Evolutionary conservation across 1,140 invertebrate species (phyloP).

Genomic region (Ostrea denselamellosa): DNA sequence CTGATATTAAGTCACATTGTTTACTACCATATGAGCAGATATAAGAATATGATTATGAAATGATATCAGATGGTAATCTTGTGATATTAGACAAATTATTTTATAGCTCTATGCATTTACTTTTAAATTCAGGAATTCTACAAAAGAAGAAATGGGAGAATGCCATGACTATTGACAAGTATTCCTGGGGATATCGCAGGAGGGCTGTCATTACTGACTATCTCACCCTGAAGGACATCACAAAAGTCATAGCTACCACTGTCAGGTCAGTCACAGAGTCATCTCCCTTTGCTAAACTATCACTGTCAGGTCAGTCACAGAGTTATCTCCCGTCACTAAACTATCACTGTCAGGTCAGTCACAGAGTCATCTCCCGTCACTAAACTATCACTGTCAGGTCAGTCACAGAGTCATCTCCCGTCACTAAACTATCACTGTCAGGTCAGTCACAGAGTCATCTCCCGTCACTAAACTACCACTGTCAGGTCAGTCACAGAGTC

Average conservation of each 20-base stretch:
- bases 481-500: neutral
- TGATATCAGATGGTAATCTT: constrained; percentile 46
- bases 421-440: neutral
- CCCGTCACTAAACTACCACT: neutral
- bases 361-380: too few species aligned
- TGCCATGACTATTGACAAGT: constrained; percentile 90
- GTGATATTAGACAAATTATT: neutral
- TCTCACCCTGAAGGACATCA: constrained; percentile 85
- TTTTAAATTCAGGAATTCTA: constrained; percentile 70
- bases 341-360: neutral
- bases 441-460: neutral
- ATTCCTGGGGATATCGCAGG: constrained; percentile 86
- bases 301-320: neutral
- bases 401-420: neutral
- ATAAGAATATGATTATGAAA: too few species aligned
- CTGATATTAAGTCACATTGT: too few species aligned
- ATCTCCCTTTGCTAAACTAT: neutral
- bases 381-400: too few species aligned
- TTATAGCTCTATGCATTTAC: neutral
- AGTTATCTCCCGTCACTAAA: neutral
- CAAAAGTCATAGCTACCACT: constrained; percentile 87
- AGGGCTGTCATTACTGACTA: constrained; percentile 86
- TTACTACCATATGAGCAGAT: too few species aligned
- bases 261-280: constrained; percentile 78
- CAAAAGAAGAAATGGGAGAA: constrained; percentile 80